Evolutionary conservation across 2,888 invertebrate genomes (phyloP).

Genomic region (Norana najaformis): DNA sequence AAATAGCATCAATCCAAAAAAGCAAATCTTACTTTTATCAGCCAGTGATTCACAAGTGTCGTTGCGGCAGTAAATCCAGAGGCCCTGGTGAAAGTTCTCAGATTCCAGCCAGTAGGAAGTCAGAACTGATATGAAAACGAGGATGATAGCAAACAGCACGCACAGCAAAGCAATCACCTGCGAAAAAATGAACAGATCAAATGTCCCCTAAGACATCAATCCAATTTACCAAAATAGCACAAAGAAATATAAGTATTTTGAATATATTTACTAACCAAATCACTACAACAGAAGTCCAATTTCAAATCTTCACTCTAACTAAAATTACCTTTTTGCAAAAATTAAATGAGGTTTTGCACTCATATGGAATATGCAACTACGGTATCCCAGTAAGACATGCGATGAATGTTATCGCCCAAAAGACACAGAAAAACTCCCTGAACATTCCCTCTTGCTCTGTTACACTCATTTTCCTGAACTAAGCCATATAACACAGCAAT

Average conservation of each 20-base stretch:
- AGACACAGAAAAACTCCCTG: too few species aligned
- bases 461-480: too few species aligned
- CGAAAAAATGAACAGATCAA: too few species aligned
- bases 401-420: too few species aligned
- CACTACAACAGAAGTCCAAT: not conserved
- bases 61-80: not conserved
- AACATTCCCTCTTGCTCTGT: too few species aligned
- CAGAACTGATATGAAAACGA: not conserved
- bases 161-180: not conserved
- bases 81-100: not conserved
- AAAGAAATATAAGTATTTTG: not conserved
- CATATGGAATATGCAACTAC: too few species aligned
- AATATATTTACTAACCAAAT: not conserved
- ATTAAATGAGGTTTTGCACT: not conserved
- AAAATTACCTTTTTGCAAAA: not conserved
- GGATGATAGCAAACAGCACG: not conserved
- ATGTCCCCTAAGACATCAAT: not conserved
- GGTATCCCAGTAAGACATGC: too few species aligned
- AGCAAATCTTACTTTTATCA: not conserved
- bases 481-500: too few species aligned
- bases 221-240: not conserved
- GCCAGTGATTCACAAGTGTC: not conserved
- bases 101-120: conserved; percentile 16
- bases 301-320: not conserved
- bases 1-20: not conserved